Evolutionary conservation across 2,888 invertebrate genomes (phyloP).

Genomic region (Philereme transversata): DNA sequence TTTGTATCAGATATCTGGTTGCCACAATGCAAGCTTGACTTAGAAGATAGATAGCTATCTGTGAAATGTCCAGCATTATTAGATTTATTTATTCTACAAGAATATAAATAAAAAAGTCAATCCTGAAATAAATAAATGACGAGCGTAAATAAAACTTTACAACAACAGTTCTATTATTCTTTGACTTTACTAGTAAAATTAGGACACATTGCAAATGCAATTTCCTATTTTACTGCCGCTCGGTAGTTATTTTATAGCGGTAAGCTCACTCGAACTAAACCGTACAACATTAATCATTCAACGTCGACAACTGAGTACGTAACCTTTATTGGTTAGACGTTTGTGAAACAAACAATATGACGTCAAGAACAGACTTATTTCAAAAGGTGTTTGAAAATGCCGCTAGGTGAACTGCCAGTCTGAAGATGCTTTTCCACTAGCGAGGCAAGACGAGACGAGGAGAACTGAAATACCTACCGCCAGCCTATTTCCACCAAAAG

Average conservation of each 20-base stretch:
- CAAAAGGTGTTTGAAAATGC: slow-evolving; percentile 58
- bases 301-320: slow-evolving; percentile 47
- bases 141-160: neutral
- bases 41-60: too few relatives aligned
- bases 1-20: too few relatives aligned
- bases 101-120: too few relatives aligned
- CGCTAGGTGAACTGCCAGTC: slow-evolving; percentile 55
- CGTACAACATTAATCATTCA: slow-evolving; percentile 57
- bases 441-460: too few relatives aligned
- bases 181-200: slow-evolving; percentile 13
- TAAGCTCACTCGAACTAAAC: slow-evolving; percentile 42
- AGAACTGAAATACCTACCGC: too few relatives aligned
- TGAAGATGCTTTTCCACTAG: too few relatives aligned
- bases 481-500: too few relatives aligned
- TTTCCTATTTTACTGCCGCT: slow-evolving; percentile 23
- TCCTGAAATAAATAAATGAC: neutral
- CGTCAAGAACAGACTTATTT: slow-evolving; percentile 51
- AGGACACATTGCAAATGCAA: slow-evolving; percentile 22
- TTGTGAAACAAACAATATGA: slow-evolving; percentile 55
- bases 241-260: slow-evolving; percentile 32
- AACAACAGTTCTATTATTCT: slow-evolving; percentile 2
- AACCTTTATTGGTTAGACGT: slow-evolving; percentile 53
- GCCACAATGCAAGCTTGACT: too few relatives aligned
- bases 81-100: too few relatives aligned
- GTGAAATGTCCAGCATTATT: too few relatives aligned